Conservation (phyloP, 2,113 vertebrate genomes). For the Amphiprion percula region DNA sequence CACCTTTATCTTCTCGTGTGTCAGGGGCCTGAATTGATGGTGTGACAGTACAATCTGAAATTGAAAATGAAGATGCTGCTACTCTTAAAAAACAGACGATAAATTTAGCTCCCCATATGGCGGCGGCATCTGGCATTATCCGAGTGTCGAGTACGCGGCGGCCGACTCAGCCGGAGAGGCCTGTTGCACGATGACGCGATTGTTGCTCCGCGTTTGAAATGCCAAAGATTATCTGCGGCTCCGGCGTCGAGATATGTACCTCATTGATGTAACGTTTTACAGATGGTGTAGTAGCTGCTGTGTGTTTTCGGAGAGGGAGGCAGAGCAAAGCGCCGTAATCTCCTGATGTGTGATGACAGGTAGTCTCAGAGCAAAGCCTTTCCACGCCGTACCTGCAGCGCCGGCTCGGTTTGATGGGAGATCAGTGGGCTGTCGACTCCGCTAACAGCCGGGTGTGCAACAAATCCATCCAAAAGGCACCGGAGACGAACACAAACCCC, state of each 20-base stretch:
- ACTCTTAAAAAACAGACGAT: slow-evolving; percentile 72
- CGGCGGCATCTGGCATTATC: slow-evolving; percentile 62
- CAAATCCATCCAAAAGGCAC: slow-evolving; percentile 59
- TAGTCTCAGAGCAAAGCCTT: slow-evolving; percentile 80
- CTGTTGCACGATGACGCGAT: slow-evolving; percentile 48
- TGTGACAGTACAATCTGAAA: slow-evolving; percentile 53
- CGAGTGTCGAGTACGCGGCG: slow-evolving; percentile 35
- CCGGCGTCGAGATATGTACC: slow-evolving; percentile 63
- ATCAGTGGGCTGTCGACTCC: slow-evolving; percentile 80
- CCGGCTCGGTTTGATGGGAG: slow-evolving; percentile 71
- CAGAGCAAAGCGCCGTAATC: slow-evolving; percentile 70
- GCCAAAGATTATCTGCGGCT: slow-evolving; percentile 69
- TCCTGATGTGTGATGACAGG: slow-evolving; percentile 82
- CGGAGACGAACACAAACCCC: slow-evolving; percentile 57
- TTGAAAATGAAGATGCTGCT: slow-evolving; percentile 38
- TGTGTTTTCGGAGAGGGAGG: slow-evolving; percentile 34
- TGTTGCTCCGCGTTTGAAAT: slow-evolving; percentile 67
- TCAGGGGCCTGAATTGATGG: slow-evolving; percentile 47
- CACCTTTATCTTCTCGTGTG: slow-evolving; percentile 52
- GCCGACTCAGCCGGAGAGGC: slow-evolving; percentile 45
- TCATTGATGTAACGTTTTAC: slow-evolving; percentile 75
- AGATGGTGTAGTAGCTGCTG: slow-evolving; percentile 73
- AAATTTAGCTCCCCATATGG: slow-evolving; percentile 73
- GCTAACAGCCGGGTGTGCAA: slow-evolving; percentile 70
- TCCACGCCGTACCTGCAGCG: slow-evolving; percentile 78